phyloP scores from a whole-genome alignment of 2,888 invertebrate species.

The Crematogaster levior region DNA sequence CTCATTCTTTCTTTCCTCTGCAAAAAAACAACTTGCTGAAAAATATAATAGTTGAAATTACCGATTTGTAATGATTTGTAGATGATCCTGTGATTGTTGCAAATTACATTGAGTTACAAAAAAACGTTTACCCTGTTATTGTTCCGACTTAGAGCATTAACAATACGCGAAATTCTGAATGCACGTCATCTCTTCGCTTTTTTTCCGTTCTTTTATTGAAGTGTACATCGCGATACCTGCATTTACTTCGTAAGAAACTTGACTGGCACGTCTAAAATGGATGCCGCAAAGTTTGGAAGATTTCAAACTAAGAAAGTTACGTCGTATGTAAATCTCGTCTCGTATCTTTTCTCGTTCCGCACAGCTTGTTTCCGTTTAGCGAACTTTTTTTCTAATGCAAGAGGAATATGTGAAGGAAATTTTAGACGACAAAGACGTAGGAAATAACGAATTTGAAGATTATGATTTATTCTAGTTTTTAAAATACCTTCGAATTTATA shows the following conservation, averaged over 20 bases:
- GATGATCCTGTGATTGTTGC: background rate
- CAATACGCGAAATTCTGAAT: conserved; percentile 11
- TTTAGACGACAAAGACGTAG: background rate
- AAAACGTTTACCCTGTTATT: background rate
- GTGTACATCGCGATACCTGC: conserved; percentile 26
- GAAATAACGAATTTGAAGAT: background rate
- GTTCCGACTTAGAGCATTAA: background rate
- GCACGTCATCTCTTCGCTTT: conserved; percentile 29
- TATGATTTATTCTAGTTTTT: background rate
- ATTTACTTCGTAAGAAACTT: conserved; percentile 33
- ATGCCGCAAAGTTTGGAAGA: conserved; percentile 39
- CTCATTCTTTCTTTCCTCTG: conserved; percentile 7
- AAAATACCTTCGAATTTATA: background rate
- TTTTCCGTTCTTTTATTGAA: background rate
- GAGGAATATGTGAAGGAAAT: background rate
- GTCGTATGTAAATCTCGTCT: conserved; percentile 29
- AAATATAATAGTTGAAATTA: conserved; percentile 29
- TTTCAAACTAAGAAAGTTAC: conserved; percentile 35
- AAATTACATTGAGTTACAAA: background rate
- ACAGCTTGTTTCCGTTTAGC: conserved; percentile 3
- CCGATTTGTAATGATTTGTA: background rate
- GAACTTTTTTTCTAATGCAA: background rate
- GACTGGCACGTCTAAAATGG: conserved; percentile 35
- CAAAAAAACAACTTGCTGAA: background rate
- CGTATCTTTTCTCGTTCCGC: conserved; percentile 7